These are phyloP conservation scores for Porites divaricata DNA, from an alignment of 92 coral and sea anemone species.

Conservation along the genomic window DNA sequence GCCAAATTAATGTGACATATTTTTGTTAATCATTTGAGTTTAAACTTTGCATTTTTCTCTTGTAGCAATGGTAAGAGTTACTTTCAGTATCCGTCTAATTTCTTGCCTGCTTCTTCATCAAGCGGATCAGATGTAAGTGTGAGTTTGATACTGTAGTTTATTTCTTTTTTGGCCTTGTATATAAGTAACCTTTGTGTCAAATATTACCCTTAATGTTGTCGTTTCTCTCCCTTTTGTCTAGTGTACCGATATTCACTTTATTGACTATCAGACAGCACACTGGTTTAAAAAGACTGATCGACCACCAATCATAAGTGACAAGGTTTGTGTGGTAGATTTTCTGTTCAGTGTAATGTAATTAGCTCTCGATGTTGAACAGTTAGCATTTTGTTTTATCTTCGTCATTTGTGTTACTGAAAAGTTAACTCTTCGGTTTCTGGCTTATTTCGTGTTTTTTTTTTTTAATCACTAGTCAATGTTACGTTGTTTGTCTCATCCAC, in stretches of 20 bases:
- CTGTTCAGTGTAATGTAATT: neutral
- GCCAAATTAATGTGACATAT: too few species aligned
- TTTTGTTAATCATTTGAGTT: neutral
- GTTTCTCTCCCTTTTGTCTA: neutral
- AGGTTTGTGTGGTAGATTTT: constrained; percentile 39
- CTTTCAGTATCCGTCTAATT: constrained; percentile 84
- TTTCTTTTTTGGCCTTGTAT: neutral
- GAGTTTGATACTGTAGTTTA: neutral
- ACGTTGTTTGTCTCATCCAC: too few species aligned
- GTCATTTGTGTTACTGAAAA: neutral
- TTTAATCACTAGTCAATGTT: too few species aligned
- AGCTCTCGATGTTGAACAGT: neutral
- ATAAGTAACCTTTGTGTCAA: neutral
- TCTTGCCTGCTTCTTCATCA: constrained; percentile 53
- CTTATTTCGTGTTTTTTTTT: neutral
- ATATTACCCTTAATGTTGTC: neutral
- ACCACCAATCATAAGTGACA: constrained; percentile 74
- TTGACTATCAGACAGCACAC: constrained; percentile 90
- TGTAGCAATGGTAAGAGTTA: constrained; percentile 75
- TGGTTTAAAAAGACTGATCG: constrained; percentile 84
- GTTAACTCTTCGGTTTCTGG: too few species aligned
- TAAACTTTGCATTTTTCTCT: neutral
- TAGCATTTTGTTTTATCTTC: neutral
- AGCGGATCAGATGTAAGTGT: neutral
- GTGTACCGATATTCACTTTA: constrained; percentile 93